Base-by-base conservation (phyloP, 2,113 vertebrate genomes). In the Callipepla squamata region DNA sequence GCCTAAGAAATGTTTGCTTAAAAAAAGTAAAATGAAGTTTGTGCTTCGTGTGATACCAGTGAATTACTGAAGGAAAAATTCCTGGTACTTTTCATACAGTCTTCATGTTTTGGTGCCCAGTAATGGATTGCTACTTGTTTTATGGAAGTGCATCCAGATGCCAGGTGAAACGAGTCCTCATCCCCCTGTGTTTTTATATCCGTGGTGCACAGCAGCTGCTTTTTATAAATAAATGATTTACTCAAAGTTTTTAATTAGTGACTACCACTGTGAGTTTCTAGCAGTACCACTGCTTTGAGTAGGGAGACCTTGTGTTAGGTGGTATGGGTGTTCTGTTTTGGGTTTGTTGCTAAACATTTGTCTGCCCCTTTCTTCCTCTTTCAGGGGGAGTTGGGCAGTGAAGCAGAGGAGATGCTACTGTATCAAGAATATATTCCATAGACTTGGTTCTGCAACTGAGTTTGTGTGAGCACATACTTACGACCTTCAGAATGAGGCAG, bases 1-100 rank as follows among this genome's bases (percentile, higher is more conserved):
- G 94, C 90, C 74, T 81, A 76, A 90, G 90, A 89, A 95, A 69
- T 65, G 81, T 83, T 96, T 12, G 0, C 74, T 88, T 92, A 55
- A 73, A n/a, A 38, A 55, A 67, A 22, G 30, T 13, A 44, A 69
- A 65, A 28, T 20, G 21, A 87, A 57, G 57, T 90, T 95, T 91
- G 93, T 34, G 28, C 44, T 96, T 80, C 4, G 47, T 32, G 73
- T 2, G 11, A 5, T 88, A 44, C n/a, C 79, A 80, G 7, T 85
- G 92, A 87, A 79, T 92, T 93, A 72, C 20, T 70, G 66, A 85
- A 76, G 75, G 61, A 83, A 85, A 85, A 83, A 73, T 51, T 76
- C 8, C 30, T 4, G 3, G 4, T 45, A 50, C 20, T 51, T 75
- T 74, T 61, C 19, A 2, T 80, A 62, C 38, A n/a, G 21, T 58